Conservation (phyloP, 2,888 invertebrate genomes). For the Zygaena filipendulae region DNA sequence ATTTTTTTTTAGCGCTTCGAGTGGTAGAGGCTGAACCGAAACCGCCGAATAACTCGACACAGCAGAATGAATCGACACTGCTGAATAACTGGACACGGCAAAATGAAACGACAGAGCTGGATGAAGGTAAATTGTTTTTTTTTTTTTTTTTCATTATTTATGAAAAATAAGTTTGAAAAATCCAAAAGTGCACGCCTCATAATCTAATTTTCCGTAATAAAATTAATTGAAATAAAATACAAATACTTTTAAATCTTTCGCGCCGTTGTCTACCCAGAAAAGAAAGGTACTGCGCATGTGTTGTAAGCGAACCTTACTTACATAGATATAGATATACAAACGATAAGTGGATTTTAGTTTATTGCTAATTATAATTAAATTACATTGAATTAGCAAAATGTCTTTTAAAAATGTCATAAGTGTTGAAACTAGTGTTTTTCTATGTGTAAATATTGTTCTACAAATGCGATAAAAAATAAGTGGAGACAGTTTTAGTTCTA, state of each 20-base stretch:
- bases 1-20: constrained; percentile 6
- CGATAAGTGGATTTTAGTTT: constrained; percentile 5
- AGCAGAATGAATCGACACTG: no score
- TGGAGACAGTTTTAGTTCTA: no score
- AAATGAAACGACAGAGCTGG: constrained; percentile 3
- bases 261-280: constrained; percentile 5
- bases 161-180: constrained; percentile 3
- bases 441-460: constrained; percentile 6
- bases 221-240: constrained; percentile 5
- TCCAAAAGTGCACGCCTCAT: constrained; percentile 5
- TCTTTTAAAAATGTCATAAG: constrained; percentile 2
- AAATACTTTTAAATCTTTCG: constrained; percentile 3
- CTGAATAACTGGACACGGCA: no score
- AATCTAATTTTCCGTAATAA: constrained; percentile 3
- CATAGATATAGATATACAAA: constrained; percentile 6
- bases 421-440: constrained; percentile 4
- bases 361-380: constrained; percentile 6
- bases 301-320: no score
- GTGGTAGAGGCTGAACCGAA: constrained; percentile 3
- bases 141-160: no score
- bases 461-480: no score
- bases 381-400: constrained; percentile 7
- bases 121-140: constrained; percentile 5
- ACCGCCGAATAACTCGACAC: no score
- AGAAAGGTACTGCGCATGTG: constrained; percentile 5